These are phyloP conservation scores for Phenacoccus solenopsis DNA, from an alignment of 1,140 invertebrate species.

Conservation along the genomic window DNA sequence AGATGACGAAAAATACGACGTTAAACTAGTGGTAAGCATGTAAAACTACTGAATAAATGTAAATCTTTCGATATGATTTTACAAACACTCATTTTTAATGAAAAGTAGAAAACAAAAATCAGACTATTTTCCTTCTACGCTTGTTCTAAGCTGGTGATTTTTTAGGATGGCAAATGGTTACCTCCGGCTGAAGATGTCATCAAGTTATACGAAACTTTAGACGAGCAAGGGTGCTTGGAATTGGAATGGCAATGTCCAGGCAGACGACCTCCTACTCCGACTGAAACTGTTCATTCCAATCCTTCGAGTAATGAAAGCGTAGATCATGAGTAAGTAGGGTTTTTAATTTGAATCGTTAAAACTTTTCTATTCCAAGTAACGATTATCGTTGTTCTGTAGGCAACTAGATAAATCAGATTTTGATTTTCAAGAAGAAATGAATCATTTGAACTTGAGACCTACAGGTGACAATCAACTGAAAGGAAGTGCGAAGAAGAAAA, in stretches of 20 bases:
- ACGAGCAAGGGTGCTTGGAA: conserved; percentile 28
- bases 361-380: conserved; percentile 18
- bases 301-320: conserved; percentile 19
- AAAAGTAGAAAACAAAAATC: conserved; percentile 19
- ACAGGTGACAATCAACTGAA: conserved; percentile 28
- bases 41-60: too few relatives aligned
- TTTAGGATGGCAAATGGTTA: conserved; percentile 24
- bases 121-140: too few relatives aligned
- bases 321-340: conserved; percentile 18
- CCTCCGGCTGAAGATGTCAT: conserved; percentile 30
- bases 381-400: conserved; percentile 22
- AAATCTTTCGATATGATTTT: too few relatives aligned
- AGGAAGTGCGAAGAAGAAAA: conserved; percentile 36
- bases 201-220: conserved; percentile 29
- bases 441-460: conserved; percentile 26
- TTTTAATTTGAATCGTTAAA: conserved; percentile 15
- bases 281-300: conserved; percentile 11
- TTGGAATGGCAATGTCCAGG: conserved; percentile 34
- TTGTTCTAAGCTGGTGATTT: background rate
- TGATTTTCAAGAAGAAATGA: conserved; percentile 35
- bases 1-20: conserved; percentile 30
- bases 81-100: too few relatives aligned
- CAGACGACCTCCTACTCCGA: conserved; percentile 30
- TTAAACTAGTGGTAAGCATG: conserved; percentile 19
- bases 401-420: conserved; percentile 32